Evolutionary conservation across 2,888 invertebrate genomes (phyloP).

Genomic region (Protonemura montana): DNA sequence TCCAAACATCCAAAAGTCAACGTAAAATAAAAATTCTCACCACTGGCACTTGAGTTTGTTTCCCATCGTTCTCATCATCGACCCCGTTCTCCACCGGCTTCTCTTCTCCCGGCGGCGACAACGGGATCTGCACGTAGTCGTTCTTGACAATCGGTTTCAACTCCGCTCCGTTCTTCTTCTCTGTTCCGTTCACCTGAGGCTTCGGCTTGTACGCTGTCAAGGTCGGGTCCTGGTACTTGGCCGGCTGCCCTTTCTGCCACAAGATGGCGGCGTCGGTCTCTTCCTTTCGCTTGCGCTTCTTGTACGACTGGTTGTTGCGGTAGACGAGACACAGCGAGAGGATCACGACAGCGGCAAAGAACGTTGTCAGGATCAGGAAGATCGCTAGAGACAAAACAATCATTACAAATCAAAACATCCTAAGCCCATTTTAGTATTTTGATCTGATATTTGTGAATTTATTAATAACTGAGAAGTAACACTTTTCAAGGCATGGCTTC

Average conservation of each 20-base stretch:
- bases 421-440: too few relatives aligned
- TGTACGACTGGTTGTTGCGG: conserved; percentile 77
- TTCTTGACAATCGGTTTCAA: conserved; percentile 54
- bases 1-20: too few relatives aligned
- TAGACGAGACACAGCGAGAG: conserved; percentile 77
- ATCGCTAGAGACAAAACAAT: conserved; percentile 65
- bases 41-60: background rate
- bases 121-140: conserved; percentile 57
- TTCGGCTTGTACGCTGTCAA: conserved; percentile 56
- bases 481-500: too few relatives aligned
- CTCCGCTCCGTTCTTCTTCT: conserved; percentile 59
- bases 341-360: conserved; percentile 75
- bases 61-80: background rate
- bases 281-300: conserved; percentile 74
- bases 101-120: conserved; percentile 51
- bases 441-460: too few relatives aligned
- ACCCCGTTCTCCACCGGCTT: background rate
- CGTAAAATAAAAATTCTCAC: background rate
- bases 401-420: background rate
- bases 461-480: too few relatives aligned
- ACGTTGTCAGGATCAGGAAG: conserved; percentile 78
- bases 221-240: conserved; percentile 67
- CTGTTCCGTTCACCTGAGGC: conserved; percentile 54
- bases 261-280: conserved; percentile 76
- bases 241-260: conserved; percentile 77